Base-by-base conservation (phyloP, 2,113 vertebrate genomes). In the Pogona vitticeps region DNA sequence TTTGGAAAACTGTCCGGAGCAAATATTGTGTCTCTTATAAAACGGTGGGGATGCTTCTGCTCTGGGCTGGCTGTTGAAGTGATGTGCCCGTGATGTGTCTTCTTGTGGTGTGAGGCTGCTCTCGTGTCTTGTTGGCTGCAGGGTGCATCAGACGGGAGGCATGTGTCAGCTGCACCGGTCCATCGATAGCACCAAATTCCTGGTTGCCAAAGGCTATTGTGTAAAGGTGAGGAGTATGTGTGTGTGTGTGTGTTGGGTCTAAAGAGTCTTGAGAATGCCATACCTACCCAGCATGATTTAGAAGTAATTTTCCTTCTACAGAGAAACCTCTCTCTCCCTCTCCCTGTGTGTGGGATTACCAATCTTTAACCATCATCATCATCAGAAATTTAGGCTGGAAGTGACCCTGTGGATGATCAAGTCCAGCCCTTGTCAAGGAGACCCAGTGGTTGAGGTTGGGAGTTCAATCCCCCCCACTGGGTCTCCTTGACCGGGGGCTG, bases 181-280 rank as follows among this genome's bases (percentile, higher is more conserved):
- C 92, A 96, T 98, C 94, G 97, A 89, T 92, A 98, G 98, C 79
- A 91, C 58, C 85, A 98, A 96, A 93, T 98, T 98, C 93, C 94
- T 98, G 28, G 98, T 99, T 76, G 95, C 96, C 0, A 92, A 94
- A 52, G 97, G 95, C 89, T 98, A 97, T 92, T 94, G 90, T 46
- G 95, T 98, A 31, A 99, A 98, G 97, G 98, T 98, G 93, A 92
- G 92, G 0, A 1, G 28, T 77, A 15, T 75, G 21, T 40, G 10
- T 75, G 71, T 38, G 36, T 40, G 14, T 67, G 6, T 15, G 4
- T 71, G 15, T 20, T 71, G 70, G 1, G 14, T 72, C 33, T 18
- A 17, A 31, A 7, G 46, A 58, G 10, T 10, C 0, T 59, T 20
- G 4, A 12, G 8, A 6, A 12, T 36, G 3, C 56, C 23, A 76